These are phyloP conservation scores for Lota lota DNA, from an alignment of 2,113 vertebrate genomes.

Conservation along the genomic window DNA sequence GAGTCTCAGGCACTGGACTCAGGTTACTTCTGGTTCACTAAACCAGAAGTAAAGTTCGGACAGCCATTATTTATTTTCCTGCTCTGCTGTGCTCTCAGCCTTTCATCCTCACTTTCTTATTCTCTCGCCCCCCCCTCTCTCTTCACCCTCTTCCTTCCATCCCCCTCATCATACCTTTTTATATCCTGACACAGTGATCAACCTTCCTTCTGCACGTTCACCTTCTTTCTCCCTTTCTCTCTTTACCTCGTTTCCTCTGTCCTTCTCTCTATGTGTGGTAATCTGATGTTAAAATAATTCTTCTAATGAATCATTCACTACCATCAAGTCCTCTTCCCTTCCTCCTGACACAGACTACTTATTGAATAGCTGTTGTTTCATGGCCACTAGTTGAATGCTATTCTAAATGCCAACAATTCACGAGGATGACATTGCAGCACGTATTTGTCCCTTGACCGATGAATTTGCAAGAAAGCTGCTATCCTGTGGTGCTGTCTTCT, in stretches of 20 bases:
- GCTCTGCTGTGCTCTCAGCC: neutral
- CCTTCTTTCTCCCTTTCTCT: constrained; percentile 5
- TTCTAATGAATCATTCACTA: no score
- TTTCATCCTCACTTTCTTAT: constrained; percentile 14
- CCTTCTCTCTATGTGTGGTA: neutral
- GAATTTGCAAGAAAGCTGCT: no score
- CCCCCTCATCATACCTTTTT: neutral
- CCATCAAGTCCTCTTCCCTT: no score
- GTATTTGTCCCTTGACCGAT: no score
- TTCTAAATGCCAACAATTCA: no score
- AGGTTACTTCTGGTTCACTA: constrained; percentile 27
- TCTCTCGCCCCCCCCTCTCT: neutral
- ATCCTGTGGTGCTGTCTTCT: no score
- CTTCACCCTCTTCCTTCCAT: neutral
- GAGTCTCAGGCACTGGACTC: constrained; percentile 12
- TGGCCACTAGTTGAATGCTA: no score
- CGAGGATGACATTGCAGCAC: no score
- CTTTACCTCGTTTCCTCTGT: constrained; percentile 7
- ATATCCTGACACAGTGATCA: neutral
- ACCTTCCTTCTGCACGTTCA: neutral
- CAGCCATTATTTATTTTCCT: constrained; percentile 8
- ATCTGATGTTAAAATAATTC: no score
- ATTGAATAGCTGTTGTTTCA: no score
- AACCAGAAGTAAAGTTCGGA: constrained; percentile 9
- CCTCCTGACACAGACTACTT: no score